These are phyloP conservation scores for Empis stercorea DNA, from an alignment of 2,888 invertebrate species.

Conservation along the genomic window DNA sequence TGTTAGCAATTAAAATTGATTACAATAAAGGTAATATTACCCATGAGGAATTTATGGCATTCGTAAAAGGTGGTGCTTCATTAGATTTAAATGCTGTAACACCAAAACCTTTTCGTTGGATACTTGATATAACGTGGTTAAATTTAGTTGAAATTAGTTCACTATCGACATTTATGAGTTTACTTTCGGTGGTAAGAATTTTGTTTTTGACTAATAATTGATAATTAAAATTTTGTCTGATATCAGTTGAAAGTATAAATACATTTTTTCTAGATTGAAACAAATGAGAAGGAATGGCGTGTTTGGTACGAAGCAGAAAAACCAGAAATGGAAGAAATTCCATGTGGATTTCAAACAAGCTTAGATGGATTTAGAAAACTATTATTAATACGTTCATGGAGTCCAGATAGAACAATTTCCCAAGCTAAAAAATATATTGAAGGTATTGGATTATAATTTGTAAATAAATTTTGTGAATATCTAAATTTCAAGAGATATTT, in stretches of 20 bases:
- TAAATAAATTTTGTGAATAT: neutral
- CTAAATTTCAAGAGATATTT: neutral
- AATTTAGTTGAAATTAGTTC: conserved; percentile 90
- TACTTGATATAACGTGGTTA: conserved; percentile 89
- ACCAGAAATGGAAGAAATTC: conserved; percentile 83
- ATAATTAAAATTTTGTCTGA: no score
- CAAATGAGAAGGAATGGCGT: conserved; percentile 79
- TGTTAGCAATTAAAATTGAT: conserved; percentile 93
- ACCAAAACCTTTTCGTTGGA: conserved; percentile 90
- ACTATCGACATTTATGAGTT: conserved; percentile 62
- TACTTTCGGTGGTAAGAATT: conserved; percentile 57
- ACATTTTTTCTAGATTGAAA: conserved; percentile 48
- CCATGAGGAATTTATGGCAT: conserved; percentile 85
- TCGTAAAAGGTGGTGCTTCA: conserved; percentile 94
- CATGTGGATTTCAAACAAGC: conserved; percentile 74
- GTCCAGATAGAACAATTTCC: conserved; percentile 86
- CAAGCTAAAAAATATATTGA: conserved; percentile 85
- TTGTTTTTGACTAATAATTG: no score
- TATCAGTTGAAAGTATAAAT: no score
- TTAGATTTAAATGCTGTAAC: conserved; percentile 83
- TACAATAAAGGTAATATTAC: conserved; percentile 67
- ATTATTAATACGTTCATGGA: conserved; percentile 82
- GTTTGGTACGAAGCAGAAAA: conserved; percentile 85
- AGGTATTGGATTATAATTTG: conserved; percentile 41
- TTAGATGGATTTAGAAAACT: conserved; percentile 83